These are phyloP conservation scores for Cataglyphis livida DNA, from an alignment of 2,888 invertebrate genomes.

Conservation along the genomic window DNA sequence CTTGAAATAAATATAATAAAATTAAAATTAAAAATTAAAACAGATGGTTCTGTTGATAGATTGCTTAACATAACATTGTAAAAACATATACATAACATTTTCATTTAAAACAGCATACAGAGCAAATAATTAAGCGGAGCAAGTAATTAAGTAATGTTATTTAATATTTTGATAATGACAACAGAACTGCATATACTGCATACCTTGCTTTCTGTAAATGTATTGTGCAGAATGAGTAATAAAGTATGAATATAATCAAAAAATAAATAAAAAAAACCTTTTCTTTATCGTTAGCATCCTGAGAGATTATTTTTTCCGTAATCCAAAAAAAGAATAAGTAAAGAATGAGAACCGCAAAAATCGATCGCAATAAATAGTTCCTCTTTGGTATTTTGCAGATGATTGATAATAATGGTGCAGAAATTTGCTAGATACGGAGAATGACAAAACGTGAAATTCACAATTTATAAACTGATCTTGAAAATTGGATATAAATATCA, in stretches of 20 bases:
- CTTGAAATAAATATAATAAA: neutral
- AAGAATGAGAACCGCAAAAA: constrained; percentile 60
- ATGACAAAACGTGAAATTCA: constrained; percentile 50
- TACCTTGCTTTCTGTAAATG: constrained; percentile 23
- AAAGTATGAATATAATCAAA: neutral
- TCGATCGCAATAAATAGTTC: constrained; percentile 76
- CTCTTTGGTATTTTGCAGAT: constrained; percentile 71
- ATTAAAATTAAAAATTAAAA: neutral
- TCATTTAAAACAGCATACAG: constrained; percentile 64
- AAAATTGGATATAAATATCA: constrained; percentile 60
- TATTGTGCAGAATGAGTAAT: constrained; percentile 9
- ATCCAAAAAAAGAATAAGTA: constrained; percentile 31
- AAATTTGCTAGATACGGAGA: constrained; percentile 69
- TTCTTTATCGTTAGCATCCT: constrained; percentile 31
- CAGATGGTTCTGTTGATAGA: neutral
- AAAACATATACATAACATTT: constrained; percentile 79
- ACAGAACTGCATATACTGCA: constrained; percentile 56
- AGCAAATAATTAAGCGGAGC: constrained; percentile 60
- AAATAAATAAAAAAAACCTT: constrained; percentile 38
- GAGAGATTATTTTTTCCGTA: constrained; percentile 38
- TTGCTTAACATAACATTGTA: neutral
- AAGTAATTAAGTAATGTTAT: constrained; percentile 82
- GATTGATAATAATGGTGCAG: constrained; percentile 63
- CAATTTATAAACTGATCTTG: constrained; percentile 68
- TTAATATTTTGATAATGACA: constrained; percentile 76